Evolutionary conservation across 2,888 invertebrate genomes (phyloP).

Genomic region (Cosmopolites sordidus): DNA sequence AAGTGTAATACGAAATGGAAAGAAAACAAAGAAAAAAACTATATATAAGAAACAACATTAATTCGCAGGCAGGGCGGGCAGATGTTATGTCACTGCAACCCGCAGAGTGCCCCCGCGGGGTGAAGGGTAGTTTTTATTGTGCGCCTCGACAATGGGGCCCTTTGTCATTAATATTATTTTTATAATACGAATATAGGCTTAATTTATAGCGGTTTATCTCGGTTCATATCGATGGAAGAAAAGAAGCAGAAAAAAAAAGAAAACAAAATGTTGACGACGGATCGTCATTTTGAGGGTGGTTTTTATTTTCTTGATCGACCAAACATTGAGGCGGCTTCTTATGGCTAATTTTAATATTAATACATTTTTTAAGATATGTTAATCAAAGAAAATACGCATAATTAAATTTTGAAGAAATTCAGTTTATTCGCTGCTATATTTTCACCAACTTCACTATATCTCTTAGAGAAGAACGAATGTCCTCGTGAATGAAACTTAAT

Average conservation of each 20-base stretch:
- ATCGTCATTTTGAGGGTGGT: too few species aligned
- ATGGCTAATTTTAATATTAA: too few species aligned
- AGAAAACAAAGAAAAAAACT: background rate
- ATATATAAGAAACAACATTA: conserved; percentile 29
- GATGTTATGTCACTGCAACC: conserved; percentile 46
- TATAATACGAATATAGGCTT: conserved; percentile 32
- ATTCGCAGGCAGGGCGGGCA: conserved; percentile 42
- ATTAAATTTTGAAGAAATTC: too few species aligned
- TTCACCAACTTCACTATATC: too few species aligned
- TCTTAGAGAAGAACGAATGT: too few species aligned
- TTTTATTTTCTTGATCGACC: too few species aligned
- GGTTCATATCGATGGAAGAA: conserved; percentile 12
- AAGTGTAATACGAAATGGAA: too few species aligned
- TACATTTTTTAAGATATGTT: too few species aligned
- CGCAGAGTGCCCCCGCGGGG: conserved; percentile 36
- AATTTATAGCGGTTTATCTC: conserved; percentile 29
- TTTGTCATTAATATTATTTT: conserved; percentile 45
- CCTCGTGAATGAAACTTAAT: too few species aligned
- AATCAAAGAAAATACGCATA: too few species aligned
- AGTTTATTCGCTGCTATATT: too few species aligned
- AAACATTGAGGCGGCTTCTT: too few species aligned
- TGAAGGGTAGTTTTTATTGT: conserved; percentile 43
- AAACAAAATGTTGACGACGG: background rate
- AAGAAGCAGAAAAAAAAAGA: conserved; percentile 3
- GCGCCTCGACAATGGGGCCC: conserved; percentile 36